Conservation (phyloP, 2,113 vertebrate species). For the Paratilapia polleni region DNA sequence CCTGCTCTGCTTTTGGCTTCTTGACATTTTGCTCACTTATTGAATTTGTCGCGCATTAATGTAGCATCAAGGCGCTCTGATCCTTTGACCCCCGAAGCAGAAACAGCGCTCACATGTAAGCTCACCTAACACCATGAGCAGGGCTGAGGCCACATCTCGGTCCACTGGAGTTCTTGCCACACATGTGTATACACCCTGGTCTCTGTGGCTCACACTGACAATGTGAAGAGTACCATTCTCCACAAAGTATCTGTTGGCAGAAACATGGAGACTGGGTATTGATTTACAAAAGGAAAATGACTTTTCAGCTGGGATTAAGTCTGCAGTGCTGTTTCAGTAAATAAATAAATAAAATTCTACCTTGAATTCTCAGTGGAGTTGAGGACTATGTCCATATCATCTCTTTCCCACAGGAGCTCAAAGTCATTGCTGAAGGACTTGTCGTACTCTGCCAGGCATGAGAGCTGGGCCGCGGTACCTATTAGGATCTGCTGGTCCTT, state of each 20-base stretch:
- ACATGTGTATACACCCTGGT: constrained; percentile 88
- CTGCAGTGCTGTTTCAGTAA: not conserved
- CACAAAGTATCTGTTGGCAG: constrained; percentile 76
- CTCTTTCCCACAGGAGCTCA: constrained; percentile 90
- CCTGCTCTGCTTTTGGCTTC: constrained; percentile 10
- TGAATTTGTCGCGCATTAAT: constrained; percentile 14
- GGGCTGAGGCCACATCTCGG: constrained; percentile 62
- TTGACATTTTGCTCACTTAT: constrained; percentile 45
- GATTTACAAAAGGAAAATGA: constrained; percentile 31
- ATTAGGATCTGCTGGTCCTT: constrained; percentile 83
- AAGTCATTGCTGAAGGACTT: constrained; percentile 85
- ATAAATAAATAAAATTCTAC: constrained; percentile 67
- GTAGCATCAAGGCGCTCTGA: not conserved
- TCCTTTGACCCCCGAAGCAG: not conserved
- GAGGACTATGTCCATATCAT: constrained; percentile 79
- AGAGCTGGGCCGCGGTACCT: constrained; percentile 83
- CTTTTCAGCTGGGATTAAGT: constrained; percentile 15
- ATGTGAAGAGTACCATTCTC: constrained; percentile 87
- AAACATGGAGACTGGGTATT: constrained; percentile 27
- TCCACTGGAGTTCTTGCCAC: constrained; percentile 87
- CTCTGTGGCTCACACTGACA: constrained; percentile 83
- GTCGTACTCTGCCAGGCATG: constrained; percentile 88
- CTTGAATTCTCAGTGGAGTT: constrained; percentile 85
- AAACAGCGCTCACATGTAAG: not conserved
- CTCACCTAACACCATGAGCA: constrained; percentile 90